phyloP scores from a whole-genome alignment of 92 coral and sea anemone genomes.

The Heliopora coerulea region DNA sequence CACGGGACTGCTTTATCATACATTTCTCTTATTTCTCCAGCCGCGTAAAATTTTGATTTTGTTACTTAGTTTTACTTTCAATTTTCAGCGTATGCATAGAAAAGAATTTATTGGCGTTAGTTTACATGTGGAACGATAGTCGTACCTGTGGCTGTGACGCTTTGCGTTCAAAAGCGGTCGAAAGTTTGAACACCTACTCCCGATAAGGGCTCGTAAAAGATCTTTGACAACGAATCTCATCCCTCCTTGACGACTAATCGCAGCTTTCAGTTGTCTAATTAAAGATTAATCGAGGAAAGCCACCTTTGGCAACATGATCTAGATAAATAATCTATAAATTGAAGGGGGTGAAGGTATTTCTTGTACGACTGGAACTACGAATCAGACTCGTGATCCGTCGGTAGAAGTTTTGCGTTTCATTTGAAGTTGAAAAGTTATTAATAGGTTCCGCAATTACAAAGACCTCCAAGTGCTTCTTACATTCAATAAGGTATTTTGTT shows the following conservation, averaged over 20 bases:
- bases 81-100: background rate
- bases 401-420: slow-evolving; percentile 6
- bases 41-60: too few relatives aligned
- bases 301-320: slow-evolving; percentile 23
- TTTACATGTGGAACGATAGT: too few relatives aligned
- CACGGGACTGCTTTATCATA: too few relatives aligned
- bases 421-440: slow-evolving; percentile 25
- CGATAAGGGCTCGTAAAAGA: too few relatives aligned
- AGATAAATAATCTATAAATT: slow-evolving; percentile 22
- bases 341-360: slow-evolving; percentile 19
- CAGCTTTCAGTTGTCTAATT: slow-evolving; percentile 32
- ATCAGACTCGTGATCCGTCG: background rate
- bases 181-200: too few relatives aligned
- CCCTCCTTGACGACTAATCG: slow-evolving; percentile 44
- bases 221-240: too few relatives aligned
- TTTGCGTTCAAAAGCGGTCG: too few relatives aligned
- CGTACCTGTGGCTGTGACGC: too few relatives aligned
- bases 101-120: too few relatives aligned
- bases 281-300: slow-evolving; percentile 29
- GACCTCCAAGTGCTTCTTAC: background rate
- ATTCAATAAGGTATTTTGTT: background rate
- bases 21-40: too few relatives aligned
- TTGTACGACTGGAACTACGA: slow-evolving; percentile 2
- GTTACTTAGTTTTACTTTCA: too few relatives aligned
- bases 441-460: background rate